Base-by-base conservation (phyloP, 2,113 vertebrate species). In the Oryzias woworae region DNA sequence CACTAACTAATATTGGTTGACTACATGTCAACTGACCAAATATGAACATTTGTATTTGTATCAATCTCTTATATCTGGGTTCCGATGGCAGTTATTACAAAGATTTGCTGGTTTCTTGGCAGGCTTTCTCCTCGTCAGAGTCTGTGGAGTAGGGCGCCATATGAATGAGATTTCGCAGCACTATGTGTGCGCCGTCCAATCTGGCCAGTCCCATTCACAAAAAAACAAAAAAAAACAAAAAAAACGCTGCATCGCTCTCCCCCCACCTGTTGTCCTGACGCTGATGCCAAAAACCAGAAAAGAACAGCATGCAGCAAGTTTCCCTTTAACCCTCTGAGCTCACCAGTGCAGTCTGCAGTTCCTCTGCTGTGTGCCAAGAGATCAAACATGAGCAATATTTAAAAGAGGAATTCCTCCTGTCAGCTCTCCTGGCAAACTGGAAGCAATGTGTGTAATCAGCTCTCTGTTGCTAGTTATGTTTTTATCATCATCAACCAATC, bases 151-250 rank as follows among this genome's bases (percentile, higher is more conserved):
- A 52, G 47, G 66, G 43, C 44, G 71, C 68, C 78, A 59, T 68
- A 71, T 87, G 77, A 87, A 84, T 66, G 73, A 66, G 84, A 83
- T 81, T 75, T 78, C 66, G 63, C 80, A 7, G 42, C 72, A 31
- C 57, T 73, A 53, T 24, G 68, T 62, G 70, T 57, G 74, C 55
- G 62, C 52, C 47, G 7, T 51, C 72, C 85, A 78, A 78, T 88
- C 85, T 86, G 83, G 62, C 36, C 51, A 18, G 1, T 61, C 75
- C 70, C 84, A 87, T 87, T 86, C 84, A 90, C 47, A 85, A 86
- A 47, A n/a, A 45, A 14, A 20, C 20, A 16, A 47, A 18, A 18
- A 47, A n/a, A 48, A 87, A 16, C 18, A 18, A 18, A 47, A n/a
- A 48, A 87, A 74, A 75, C 5, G 71, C 69, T 45, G 60, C 24